Conservation (phyloP, 2,797 vertebrate species). For the Sitta carolinensis region DNA sequence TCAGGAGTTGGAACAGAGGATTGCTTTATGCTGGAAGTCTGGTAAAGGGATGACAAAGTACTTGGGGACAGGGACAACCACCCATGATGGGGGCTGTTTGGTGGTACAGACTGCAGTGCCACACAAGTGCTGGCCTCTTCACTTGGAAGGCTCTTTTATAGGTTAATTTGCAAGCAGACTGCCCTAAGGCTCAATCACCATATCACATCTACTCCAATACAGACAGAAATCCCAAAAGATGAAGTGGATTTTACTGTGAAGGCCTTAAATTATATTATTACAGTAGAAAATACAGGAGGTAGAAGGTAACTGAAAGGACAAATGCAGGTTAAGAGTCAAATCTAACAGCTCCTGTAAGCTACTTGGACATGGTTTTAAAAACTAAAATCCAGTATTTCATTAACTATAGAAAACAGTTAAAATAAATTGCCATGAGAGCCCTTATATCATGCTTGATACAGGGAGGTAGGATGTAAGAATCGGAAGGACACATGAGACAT, state of each 20-base stretch:
- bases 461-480: conserved; percentile 89
- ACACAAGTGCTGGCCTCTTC: conserved; percentile 36
- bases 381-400: conserved; percentile 77
- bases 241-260: conserved; percentile 80
- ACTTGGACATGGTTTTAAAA: conserved; percentile 80
- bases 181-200: conserved; percentile 64
- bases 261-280: conserved; percentile 87
- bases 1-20: background rate
- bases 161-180: conserved; percentile 79
- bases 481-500: conserved; percentile 79
- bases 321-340: conserved; percentile 77
- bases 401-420: conserved; percentile 80
- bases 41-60: background rate
- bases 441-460: conserved; percentile 86
- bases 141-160: conserved; percentile 62
- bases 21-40: background rate
- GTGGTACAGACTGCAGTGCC: background rate
- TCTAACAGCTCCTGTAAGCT: conserved; percentile 77
- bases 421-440: conserved; percentile 82
- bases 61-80: background rate
- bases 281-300: conserved; percentile 89
- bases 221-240: conserved; percentile 78
- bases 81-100: background rate
- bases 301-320: conserved; percentile 83
- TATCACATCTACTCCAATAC: conserved; percentile 73